Conservation (phyloP, 2,113 vertebrate species). For the Lagenorhynchus albirostris region DNA sequence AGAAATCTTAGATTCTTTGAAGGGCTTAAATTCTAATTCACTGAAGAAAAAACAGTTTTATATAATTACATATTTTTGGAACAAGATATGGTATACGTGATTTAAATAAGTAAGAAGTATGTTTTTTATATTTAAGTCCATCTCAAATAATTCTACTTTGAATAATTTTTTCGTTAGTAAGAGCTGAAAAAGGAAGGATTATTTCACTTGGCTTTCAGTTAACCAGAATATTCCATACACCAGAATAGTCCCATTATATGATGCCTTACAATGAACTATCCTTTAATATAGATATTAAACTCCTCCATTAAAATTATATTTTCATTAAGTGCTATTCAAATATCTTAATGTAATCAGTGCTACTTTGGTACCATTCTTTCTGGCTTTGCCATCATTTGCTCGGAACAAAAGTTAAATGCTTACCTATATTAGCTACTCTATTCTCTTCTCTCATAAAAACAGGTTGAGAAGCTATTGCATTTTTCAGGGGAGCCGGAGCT, state of each 20-base stretch:
- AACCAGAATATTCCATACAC: not conserved
- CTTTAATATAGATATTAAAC: not conserved
- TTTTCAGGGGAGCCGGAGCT: not conserved
- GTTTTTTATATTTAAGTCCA: not conserved
- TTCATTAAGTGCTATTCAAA: not conserved
- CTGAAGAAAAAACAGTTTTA: not conserved
- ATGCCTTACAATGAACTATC: not conserved
- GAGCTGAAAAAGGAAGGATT: not conserved
- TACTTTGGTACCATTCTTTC: not conserved
- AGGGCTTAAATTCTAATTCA: not conserved
- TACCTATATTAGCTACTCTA: not conserved
- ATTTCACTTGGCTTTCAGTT: not conserved
- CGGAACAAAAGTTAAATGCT: not conserved
- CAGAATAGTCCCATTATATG: not conserved
- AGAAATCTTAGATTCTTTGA: not conserved
- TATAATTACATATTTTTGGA: not conserved
- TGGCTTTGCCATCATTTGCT: not conserved
- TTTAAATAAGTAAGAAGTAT: not conserved
- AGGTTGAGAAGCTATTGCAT: not conserved
- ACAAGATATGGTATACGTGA: not conserved
- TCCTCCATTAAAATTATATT: not conserved
- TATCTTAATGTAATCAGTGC: not conserved
- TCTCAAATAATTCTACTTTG: not conserved
- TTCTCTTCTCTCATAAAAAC: not conserved
- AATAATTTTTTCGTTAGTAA: not conserved